Conservation (phyloP, 2,113 vertebrate species). For the Cheilinus undulatus region DNA sequence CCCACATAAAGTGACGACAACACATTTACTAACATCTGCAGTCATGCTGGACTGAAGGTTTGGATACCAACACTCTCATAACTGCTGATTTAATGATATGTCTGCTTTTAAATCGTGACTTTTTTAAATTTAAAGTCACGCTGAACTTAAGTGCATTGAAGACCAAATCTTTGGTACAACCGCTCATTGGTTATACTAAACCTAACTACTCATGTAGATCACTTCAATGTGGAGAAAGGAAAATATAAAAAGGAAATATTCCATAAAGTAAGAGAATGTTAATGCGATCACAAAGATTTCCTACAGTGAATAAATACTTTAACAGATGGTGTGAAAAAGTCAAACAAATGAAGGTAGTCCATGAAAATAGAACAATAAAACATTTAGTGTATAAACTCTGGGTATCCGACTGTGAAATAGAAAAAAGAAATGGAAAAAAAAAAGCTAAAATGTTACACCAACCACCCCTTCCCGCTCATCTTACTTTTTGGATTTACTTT, state of each 20-base stretch:
- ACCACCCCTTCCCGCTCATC: constrained; percentile 77
- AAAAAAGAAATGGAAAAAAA: constrained; percentile 61
- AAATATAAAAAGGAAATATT: constrained; percentile 41
- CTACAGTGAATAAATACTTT: constrained; percentile 31
- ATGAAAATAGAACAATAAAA: constrained; percentile 66
- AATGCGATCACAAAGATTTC: constrained; percentile 43
- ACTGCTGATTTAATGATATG: constrained; percentile 67
- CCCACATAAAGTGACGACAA: constrained; percentile 62
- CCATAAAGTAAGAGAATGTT: constrained; percentile 36
- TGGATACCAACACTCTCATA: constrained; percentile 30
- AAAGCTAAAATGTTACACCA: constrained; percentile 79
- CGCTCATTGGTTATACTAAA: constrained; percentile 78
- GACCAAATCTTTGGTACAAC: constrained; percentile 83
- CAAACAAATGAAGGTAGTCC: constrained; percentile 24
- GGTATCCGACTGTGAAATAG: constrained; percentile 83
- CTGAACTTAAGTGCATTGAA: constrained; percentile 75
- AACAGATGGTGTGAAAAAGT: constrained; percentile 37
- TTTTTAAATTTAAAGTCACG: constrained; percentile 56
- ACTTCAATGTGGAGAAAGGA: constrained; percentile 51
- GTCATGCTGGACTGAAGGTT: constrained; percentile 44
- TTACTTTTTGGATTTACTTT: constrained; percentile 79
- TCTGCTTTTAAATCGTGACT: constrained; percentile 76
- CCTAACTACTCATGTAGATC: constrained; percentile 49
- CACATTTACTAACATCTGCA: constrained; percentile 55
- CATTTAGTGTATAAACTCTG: constrained; percentile 82